Conservation (phyloP, 1,140 invertebrate species). For the Ceratosolen solmsi region DNA sequence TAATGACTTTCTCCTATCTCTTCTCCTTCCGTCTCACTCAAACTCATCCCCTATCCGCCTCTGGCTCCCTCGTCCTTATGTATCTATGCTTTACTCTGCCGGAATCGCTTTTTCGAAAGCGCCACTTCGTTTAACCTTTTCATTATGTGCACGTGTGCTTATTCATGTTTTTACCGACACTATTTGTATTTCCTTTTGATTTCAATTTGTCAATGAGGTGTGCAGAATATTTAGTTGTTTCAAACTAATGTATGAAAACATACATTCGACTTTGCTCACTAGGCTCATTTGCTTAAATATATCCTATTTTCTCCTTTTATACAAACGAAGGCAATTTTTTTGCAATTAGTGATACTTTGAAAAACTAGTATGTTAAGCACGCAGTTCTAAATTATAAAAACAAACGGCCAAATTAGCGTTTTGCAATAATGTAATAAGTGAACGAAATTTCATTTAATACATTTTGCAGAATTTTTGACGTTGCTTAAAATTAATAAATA, state of each 20-base stretch:
- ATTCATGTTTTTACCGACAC: not conserved
- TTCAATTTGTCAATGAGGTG: not conserved
- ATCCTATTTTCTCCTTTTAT: not conserved
- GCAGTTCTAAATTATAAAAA: too few relatives aligned
- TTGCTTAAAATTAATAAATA: too few relatives aligned
- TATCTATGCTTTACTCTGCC: not conserved
- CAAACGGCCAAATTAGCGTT: too few relatives aligned
- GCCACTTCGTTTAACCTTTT: not conserved
- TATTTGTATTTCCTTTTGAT: not conserved
- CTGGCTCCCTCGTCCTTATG: not conserved
- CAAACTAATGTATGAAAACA: not conserved
- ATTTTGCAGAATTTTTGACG: too few relatives aligned
- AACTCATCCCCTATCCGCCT: not conserved
- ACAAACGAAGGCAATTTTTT: not conserved
- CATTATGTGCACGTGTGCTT: conserved; percentile 1
- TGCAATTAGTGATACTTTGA: not conserved
- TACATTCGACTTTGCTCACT: not conserved
- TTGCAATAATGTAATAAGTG: too few relatives aligned
- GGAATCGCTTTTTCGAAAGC: not conserved
- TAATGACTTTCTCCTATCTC: not conserved
- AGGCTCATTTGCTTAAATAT: not conserved
- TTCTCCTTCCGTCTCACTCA: not conserved
- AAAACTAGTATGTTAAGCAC: too few relatives aligned
- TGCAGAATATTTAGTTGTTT: not conserved
- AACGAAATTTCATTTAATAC: too few relatives aligned